Base-by-base conservation (phyloP, 2,888 invertebrate genomes). In the Lepidocyrtinus sp. region DNA sequence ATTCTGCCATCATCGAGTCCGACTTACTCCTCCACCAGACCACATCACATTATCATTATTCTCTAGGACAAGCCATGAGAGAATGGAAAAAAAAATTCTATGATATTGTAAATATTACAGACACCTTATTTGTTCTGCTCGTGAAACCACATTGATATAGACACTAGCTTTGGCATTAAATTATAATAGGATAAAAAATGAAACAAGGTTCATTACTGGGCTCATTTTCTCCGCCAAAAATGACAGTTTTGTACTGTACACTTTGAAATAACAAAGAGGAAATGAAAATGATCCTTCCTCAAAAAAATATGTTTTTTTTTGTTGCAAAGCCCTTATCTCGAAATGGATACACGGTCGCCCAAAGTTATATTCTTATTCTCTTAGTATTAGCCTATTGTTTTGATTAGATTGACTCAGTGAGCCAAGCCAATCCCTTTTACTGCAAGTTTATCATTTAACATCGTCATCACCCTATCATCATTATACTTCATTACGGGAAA, bases 121-220 rank as follows among this genome's bases (percentile, higher is more conserved):
- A 36, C 36, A 59, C 59, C 59, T 59, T 59, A 21, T 21, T 21
- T 59, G 2, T 5, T n/a, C 59, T 59, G 21, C 59, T 59, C 22
- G n/a, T 21, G n/a, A 50, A 50, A 50, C 15, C 15, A 17, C 50
- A 7, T n/a, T n/a, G n/a, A n/a, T 1, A 50, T 50, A 17, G 50
- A 50, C 50, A 17, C 15, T 50, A 12, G n/a, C n/a, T n/a, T n/a
- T n/a, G n/a, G 21, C 3, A 21, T 19, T 21, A 59, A 59, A 59
- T 59, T 59, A 59, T 59, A 59, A 59, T 59, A 12, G 27, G 55
- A 59, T 19, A 21, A 67, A n/a, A 46, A 62, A 55, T 62, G 68
- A 72, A 73, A 79, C 79, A 79, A 79, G 79, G 79, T 79, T 69
- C 79, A 79, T 79, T 74, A 79, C 79, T 59, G 59, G 15, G n/a